A percentile compares a stretch with the other conserved stretches of the same genome.
phyloP scores from a whole-genome alignment of 2,797 vertebrate genomes.

The Diceros bicornis region DNA sequence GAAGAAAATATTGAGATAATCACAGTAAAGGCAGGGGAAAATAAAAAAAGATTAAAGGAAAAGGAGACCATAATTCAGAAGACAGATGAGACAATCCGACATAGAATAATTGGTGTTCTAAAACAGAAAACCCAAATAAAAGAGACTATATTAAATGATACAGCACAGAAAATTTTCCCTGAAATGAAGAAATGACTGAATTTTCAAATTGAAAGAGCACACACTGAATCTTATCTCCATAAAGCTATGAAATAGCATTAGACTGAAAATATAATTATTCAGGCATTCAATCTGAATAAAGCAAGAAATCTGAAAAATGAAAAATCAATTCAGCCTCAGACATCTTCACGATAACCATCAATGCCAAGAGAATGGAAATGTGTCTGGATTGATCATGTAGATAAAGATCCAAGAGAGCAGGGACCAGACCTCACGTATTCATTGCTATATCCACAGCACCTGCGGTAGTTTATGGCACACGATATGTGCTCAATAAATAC shows the following conservation, averaged over 20 bases:
- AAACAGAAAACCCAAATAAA: neutral
- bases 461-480: no score
- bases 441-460: neutral
- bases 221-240: neutral
- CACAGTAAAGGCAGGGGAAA: neutral
- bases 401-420: neutral
- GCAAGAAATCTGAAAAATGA: neutral
- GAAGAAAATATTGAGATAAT: neutral
- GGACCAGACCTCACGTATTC: neutral
- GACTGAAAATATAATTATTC: slow-evolving; percentile 20
- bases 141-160: neutral
- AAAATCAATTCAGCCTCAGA: neutral
- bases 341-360: neutral
- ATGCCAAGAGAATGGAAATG: neutral
- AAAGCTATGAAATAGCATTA: neutral
- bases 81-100: neutral
- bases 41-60: neutral
- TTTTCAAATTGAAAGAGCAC: neutral
- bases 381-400: neutral
- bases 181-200: neutral
- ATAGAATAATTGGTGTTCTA: neutral
- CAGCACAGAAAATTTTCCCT: neutral
- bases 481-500: neutral
- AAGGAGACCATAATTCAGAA: neutral
- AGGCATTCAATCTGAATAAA: neutral